Percentiles rank a stretch among this genome's conserved stretches.
Conservation (phyloP, 2,797 vertebrate species). For the Micromesistius poutassou region DNA sequence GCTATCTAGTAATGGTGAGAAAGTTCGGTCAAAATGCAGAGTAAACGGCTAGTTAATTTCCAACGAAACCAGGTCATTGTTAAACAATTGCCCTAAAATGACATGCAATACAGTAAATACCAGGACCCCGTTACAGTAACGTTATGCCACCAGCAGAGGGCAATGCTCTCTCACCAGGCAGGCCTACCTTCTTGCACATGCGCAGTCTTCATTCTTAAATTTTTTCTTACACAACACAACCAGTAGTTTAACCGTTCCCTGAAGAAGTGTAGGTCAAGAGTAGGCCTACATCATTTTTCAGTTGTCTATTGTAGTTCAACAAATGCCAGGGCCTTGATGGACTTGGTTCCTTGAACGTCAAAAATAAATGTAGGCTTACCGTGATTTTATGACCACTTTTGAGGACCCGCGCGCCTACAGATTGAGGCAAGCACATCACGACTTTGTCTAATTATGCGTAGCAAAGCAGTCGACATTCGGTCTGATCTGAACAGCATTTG, state of each 20-base stretch:
- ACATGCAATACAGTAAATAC: not conserved
- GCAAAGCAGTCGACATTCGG: too few species aligned
- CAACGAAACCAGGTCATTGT: not conserved
- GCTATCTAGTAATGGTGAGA: not conserved
- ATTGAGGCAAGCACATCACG: not conserved
- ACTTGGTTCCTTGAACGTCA: not conserved
- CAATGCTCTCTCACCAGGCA: constrained; percentile 27
- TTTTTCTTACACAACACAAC: too few species aligned
- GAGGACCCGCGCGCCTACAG: not conserved
- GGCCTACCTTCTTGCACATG: not conserved
- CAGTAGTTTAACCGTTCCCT: not conserved
- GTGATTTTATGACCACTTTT: not conserved
- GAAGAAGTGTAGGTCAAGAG: not conserved
- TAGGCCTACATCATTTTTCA: not conserved
- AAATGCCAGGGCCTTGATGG: not conserved
- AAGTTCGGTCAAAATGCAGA: not conserved
- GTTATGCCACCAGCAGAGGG: constrained; percentile 54
- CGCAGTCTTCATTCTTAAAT: too few species aligned
- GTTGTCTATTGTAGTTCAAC: too few species aligned
- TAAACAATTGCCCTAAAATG: not conserved
- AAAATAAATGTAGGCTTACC: not conserved
- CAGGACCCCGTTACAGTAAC: constrained; percentile 2
- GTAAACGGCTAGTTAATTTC: not conserved
- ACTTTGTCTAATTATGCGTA: not conserved
- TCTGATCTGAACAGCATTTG: too few species aligned